phyloP scores from a whole-genome alignment of 2,113 vertebrate genomes.

The Hypanus sabinus region DNA sequence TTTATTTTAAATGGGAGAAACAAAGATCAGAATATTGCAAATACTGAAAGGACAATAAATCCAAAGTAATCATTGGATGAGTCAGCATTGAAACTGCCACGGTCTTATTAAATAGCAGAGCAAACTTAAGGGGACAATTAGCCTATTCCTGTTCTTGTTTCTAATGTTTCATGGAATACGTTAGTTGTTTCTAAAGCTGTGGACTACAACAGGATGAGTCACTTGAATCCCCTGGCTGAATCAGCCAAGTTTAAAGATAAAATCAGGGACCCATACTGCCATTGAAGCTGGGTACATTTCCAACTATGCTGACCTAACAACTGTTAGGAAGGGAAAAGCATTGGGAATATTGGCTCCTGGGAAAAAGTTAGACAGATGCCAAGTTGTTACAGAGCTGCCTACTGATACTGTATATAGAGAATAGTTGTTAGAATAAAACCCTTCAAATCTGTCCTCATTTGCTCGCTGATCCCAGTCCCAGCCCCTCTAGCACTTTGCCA shows the following conservation, averaged over 20 bases:
- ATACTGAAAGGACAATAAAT: not conserved
- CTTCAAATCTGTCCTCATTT: too few relatives aligned
- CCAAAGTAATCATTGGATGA: not conserved
- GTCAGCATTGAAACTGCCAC: too few relatives aligned
- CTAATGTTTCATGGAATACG: not conserved
- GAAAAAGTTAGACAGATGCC: not conserved
- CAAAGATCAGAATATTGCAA: not conserved
- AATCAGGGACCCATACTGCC: not conserved
- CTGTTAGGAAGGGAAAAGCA: not conserved
- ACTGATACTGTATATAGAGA: not conserved
- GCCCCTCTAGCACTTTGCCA: too few relatives aligned
- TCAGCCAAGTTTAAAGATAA: not conserved
- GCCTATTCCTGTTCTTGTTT: too few relatives aligned
- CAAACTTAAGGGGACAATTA: too few relatives aligned
- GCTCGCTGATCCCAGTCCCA: too few relatives aligned
- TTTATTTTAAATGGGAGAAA: not conserved
- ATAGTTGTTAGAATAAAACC: not conserved
- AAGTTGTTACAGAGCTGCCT: not conserved
- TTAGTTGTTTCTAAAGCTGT: not conserved
- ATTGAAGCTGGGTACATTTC: not conserved
- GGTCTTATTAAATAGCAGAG: too few relatives aligned
- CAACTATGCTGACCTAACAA: not conserved
- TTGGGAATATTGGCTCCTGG: not conserved
- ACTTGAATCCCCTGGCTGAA: not conserved
- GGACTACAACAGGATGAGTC: not conserved